Evolutionary conservation across 2,888 invertebrate genomes (phyloP).

Genomic region (Meiosimyza decipiens): DNA sequence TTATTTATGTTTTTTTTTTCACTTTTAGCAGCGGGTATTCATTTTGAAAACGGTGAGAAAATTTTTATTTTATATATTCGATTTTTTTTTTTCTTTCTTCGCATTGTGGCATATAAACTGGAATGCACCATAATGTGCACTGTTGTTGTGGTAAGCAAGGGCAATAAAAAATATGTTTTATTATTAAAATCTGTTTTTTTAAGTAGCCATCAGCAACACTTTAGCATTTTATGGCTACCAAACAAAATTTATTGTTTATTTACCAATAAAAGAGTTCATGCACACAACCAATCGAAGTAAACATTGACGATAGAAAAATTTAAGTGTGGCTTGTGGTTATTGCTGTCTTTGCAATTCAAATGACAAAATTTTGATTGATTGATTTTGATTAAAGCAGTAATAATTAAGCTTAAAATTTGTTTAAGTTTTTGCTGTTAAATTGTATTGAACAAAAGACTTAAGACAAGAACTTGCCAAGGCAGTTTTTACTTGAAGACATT

Average conservation of each 20-base stretch:
- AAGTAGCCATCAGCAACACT: slow-evolving; percentile 20
- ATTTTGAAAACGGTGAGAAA: slow-evolving; percentile 13
- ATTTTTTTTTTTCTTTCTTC: not conserved
- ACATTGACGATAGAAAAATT: not conserved
- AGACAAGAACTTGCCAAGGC: not conserved
- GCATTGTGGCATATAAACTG: not conserved
- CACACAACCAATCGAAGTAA: not conserved
- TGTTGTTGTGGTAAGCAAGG: not conserved
- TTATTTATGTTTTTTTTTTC: not conserved
- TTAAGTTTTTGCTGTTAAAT: not conserved
- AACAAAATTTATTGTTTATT: not conserved
- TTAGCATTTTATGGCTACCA: not conserved
- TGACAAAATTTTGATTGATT: not conserved
- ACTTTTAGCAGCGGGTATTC: not conserved
- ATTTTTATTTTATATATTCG: not conserved
- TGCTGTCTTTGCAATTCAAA: not conserved
- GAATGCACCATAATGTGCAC: not conserved
- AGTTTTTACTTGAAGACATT: not conserved
- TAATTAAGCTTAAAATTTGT: too few relatives aligned
- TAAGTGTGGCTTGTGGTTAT: not conserved
- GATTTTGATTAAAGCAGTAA: not conserved
- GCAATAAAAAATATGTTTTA: not conserved
- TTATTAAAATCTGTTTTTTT: not conserved
- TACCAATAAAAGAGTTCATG: too few relatives aligned
- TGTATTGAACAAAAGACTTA: not conserved